Percentiles rank a stretch among this genome's conserved stretches.
Conservation (phyloP, 2,888 invertebrate genomes). For the Eilema griseolum region DNA sequence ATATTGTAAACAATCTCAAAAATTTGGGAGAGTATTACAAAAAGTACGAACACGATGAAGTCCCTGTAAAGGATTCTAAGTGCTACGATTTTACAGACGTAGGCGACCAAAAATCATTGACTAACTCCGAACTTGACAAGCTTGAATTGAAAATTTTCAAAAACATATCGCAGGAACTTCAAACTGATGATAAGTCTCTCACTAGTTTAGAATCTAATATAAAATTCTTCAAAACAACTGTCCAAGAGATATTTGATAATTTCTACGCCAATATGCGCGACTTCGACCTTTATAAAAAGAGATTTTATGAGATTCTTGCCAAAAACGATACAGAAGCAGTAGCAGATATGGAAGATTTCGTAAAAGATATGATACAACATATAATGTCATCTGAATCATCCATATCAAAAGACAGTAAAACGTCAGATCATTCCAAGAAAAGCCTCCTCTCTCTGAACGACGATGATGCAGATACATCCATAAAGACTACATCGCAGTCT, state of each 20-base stretch:
- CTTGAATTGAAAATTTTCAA: conserved; percentile 67
- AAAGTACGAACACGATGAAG: conserved; percentile 70
- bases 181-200: conserved; percentile 60
- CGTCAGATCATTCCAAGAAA: conserved; percentile 20
- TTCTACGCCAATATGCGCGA: conserved; percentile 73
- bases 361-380: conserved; percentile 75
- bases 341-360: conserved; percentile 75
- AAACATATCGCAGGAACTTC: conserved; percentile 69
- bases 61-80: conserved; percentile 70
- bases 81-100: conserved; percentile 28
- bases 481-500: conserved; percentile 1
- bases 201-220: conserved; percentile 72
- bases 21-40: conserved; percentile 67
- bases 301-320: conserved; percentile 71
- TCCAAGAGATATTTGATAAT: conserved; percentile 76
- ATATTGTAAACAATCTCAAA: conserved; percentile 15
- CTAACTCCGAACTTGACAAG: conserved; percentile 70
- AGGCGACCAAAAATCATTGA: conserved; percentile 55
- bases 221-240: conserved; percentile 73
- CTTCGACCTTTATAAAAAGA: conserved; percentile 72
- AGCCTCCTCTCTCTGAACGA: background rate
- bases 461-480: conserved; percentile 6
- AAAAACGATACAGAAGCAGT: conserved; percentile 68
- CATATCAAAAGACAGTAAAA: conserved; percentile 43
- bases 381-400: conserved; percentile 69